Base-by-base conservation (phyloP, 2,888 invertebrate species). In the Lasioglossum malachurum region DNA sequence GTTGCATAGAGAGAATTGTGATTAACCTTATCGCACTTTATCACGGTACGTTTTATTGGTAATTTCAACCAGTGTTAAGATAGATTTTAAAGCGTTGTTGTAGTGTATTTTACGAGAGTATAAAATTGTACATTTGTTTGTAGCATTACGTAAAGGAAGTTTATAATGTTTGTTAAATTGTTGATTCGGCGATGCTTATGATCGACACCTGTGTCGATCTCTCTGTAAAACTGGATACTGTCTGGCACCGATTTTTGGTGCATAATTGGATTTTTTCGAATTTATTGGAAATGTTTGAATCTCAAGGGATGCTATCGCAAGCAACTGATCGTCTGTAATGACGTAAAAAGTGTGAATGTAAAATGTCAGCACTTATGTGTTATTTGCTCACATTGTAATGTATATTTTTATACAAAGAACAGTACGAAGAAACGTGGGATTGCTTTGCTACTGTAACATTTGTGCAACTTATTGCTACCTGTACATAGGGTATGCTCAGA, bases 1-100 rank as follows among this genome's bases (percentile, higher is more conserved):
- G 49, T 38, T 38, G 69, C 77, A 23, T 35, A 35, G 16, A 23
- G 38, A 38, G 7, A 14, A 0, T 60, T 80, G n/a, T n/a, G 44
- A 72, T 75, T 84, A 84, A 75, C n/a, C 75, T 71, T 64, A 57
- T 78, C 80, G 57, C 72, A 84, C 57, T 78, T 80, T 75, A 67
- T 71, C 46, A 75, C 19, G n/a, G 27, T 38, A 74, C 53, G 60
- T 80, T 67, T 80, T 72, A 72, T n/a, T 71, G 44, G 35, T 74
- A 41, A 44, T 46, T 31, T 75, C 16, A 38, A 67, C 53, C 57
- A 10, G 57, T 67, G 71, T 75, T 71, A 8, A 67, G 31, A 14
- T n/a, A 69, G 23, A 76, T 69, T 80, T 85, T 76, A 41, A 83
- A 60, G 44, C 8, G 7, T 69, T 76, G 49, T 74, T 74, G 35